Evolutionary conservation across 2,113 vertebrate species (phyloP), one percentile per base, ranked within the genome.

Genomic region (Lepisosteus osseus): DNA sequence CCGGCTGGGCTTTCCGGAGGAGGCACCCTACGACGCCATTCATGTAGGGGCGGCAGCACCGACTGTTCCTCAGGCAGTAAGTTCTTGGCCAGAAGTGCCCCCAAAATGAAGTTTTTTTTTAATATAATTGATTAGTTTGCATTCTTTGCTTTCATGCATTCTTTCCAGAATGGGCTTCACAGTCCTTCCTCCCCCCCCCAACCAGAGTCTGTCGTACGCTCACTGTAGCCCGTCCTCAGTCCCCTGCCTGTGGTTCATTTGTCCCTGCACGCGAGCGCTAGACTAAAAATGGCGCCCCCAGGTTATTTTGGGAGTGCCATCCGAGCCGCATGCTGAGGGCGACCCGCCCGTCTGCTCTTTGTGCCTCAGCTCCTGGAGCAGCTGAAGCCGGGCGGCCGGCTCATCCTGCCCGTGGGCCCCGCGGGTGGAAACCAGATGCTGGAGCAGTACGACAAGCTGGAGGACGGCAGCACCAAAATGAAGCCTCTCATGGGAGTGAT

Each of bases 401-500:
- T 99, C 85, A 98, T 99, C 83, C 84, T 99, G 83, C 97, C 97
- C 2, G 96, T 99, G 7, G 97, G 97, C 3, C 97, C 97, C 11
- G 96, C 97, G 2, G 97, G 97, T 61, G 97, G 97, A 70, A 99
- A 99, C 89, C 97, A 99, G 84, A 99, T 98, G 97, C 86, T 99
- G 86, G 97, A 99, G 89, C 97, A 99, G 86, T 96, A 98, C 15
- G 97, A 99, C 87, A 99, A 99, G 85, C 79, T 99, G 88, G 95
- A 95, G 79, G 96, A 99, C 57, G 97, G 97, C 93, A 98, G 95
- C 88, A 95, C 94, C 92, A 98, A 95, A 88, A 98, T 95, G 96
- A 99, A 99, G 78, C 93, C 95, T 87, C 89, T 99, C 88, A 99
- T 99, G 97, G 97, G 97, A 88, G 97, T 99, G 92, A 99, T 99